phyloP scores from a whole-genome alignment of 2,888 invertebrate species.

The Drosophila mimica region DNA sequence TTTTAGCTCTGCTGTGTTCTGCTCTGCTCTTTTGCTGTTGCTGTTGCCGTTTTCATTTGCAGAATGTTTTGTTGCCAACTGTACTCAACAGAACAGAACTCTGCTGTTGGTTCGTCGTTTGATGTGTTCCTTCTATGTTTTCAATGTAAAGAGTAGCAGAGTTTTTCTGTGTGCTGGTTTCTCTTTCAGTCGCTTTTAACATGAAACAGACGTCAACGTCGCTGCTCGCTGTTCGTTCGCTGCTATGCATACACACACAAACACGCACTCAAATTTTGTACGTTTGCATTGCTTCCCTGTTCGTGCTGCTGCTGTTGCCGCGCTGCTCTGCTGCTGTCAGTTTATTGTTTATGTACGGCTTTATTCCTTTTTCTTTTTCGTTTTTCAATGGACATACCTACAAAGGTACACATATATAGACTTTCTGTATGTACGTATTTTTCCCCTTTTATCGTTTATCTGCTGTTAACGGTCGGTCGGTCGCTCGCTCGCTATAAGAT shows the following conservation, averaged over 20 bases:
- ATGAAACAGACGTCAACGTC: constrained; percentile 44
- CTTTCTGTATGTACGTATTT: constrained; percentile 7
- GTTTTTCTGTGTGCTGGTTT: constrained; percentile 45
- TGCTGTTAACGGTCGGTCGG: constrained; percentile 7
- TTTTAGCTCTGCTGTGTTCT: constrained; percentile 28
- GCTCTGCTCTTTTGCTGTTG: constrained; percentile 33
- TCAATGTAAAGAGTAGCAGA: constrained; percentile 46
- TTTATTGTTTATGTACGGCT: constrained; percentile 73
- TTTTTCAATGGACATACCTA: constrained; percentile 32
- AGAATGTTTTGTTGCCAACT: constrained; percentile 82
- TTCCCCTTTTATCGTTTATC: constrained; percentile 30
- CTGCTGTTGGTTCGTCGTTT: constrained; percentile 20
- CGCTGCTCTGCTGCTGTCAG: constrained; percentile 22
- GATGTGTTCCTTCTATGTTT: constrained; percentile 63
- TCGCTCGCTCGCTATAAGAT: constrained; percentile 3
- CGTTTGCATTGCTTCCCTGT: constrained; percentile 48
- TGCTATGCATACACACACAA: constrained; percentile 30
- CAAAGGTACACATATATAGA: constrained; percentile 8
- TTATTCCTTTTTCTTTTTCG: constrained; percentile 70
- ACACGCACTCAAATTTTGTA: constrained; percentile 10
- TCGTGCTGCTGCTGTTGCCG: constrained; percentile 29
- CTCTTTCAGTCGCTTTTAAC: constrained; percentile 52
- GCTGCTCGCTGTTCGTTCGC: constrained; percentile 17
- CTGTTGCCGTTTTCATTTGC: constrained; percentile 62
- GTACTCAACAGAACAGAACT: constrained; percentile 62